A percentile compares a stretch with the other conserved stretches of the same genome.
phyloP scores from a whole-genome alignment of 2,888 invertebrate genomes.

The Lasioglossum villosulum region DNA sequence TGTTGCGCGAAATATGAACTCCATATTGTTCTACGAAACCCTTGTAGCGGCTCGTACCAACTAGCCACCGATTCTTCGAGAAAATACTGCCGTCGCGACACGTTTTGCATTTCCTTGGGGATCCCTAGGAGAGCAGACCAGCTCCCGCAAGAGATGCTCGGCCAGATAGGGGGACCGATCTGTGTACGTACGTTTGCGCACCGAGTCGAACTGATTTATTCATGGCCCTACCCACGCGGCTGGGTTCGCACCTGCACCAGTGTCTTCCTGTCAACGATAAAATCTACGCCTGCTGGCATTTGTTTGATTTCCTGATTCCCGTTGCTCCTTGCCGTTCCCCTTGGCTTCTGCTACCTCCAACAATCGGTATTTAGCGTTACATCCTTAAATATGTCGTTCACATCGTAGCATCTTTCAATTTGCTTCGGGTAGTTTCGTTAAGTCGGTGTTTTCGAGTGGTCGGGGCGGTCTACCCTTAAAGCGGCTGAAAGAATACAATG shows the following conservation, averaged over 20 bases:
- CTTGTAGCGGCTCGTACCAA: conserved; percentile 2
- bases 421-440: neutral
- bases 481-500: conserved; percentile 18
- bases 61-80: conserved; percentile 9
- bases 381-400: neutral
- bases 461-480: neutral
- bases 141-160: conserved; percentile 46
- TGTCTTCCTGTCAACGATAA: conserved; percentile 75
- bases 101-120: conserved; percentile 24
- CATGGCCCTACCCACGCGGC: conserved; percentile 73
- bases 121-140: conserved; percentile 11
- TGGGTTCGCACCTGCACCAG: conserved; percentile 77
- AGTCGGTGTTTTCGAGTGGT: neutral
- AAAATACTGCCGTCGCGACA: conserved; percentile 15
- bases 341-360: neutral
- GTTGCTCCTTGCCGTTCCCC: neutral
- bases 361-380: neutral
- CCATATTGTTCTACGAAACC: neutral
- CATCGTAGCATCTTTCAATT: neutral
- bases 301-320: conserved; percentile 70
- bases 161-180: conserved; percentile 46
- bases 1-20: neutral
- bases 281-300: conserved; percentile 64
- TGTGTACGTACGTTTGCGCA: conserved; percentile 44
- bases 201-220: conserved; percentile 73